phyloP scores from a whole-genome alignment of 2,888 invertebrate species.

The Tortrix viridana region DNA sequence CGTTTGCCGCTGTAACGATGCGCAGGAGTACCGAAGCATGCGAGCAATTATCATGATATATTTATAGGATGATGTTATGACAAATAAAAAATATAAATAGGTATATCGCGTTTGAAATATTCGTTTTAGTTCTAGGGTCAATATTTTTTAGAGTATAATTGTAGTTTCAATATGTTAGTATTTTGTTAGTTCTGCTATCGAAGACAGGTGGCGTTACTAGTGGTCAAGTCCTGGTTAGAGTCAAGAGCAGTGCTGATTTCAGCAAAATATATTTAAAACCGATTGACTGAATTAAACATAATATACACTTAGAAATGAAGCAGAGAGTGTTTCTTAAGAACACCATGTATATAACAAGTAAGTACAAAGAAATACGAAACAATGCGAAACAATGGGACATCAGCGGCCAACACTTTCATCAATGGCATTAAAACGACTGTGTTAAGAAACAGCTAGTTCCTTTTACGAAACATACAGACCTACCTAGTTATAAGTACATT shows the following conservation, averaged over 20 bases:
- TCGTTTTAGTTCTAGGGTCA: neutral
- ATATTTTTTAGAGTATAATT: neutral
- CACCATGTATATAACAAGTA: conserved; percentile 17
- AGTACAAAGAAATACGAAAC: conserved; percentile 24
- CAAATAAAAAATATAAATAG: conserved; percentile 19
- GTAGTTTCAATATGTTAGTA: neutral
- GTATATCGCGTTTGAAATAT: neutral
- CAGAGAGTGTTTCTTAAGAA: neutral
- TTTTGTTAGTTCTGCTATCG: neutral
- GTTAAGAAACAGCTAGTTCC: conserved; percentile 25
- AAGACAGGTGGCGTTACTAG: conserved; percentile 54
- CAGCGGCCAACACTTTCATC: conserved; percentile 30
- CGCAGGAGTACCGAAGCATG: conserved; percentile 68
- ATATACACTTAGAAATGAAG: too few species aligned
- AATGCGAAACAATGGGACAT: conserved; percentile 34
- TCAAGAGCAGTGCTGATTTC: too few species aligned
- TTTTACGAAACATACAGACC: conserved; percentile 7
- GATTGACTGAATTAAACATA: too few species aligned
- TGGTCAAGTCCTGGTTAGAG: neutral
- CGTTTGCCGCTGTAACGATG: conserved; percentile 64
- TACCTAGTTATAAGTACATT: too few species aligned
- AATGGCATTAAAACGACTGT: conserved; percentile 13
- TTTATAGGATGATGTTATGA: conserved; percentile 56
- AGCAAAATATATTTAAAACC: too few species aligned
- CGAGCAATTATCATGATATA: conserved; percentile 44